Evolutionary conservation across 2,113 vertebrate species (phyloP).

Genomic region (Tupaia chinensis): DNA sequence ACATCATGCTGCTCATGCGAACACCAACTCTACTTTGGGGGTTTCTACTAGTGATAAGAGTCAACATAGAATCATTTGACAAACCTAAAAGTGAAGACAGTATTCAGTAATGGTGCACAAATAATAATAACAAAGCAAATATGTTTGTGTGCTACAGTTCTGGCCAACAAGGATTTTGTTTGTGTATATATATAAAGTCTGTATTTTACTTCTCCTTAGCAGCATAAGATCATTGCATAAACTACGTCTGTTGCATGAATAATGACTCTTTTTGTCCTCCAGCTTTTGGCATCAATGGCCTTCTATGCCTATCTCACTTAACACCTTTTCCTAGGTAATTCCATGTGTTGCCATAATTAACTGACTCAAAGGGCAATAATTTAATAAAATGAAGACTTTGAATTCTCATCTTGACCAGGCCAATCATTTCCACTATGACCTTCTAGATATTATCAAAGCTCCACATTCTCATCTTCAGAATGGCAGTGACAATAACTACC

Average conservation of each 20-base stretch:
- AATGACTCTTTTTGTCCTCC: slow-evolving; percentile 25
- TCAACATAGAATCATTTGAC: not conserved
- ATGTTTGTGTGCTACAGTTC: too few species aligned
- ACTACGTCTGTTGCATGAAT: not conserved
- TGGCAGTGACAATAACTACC: not conserved
- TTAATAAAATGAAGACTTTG: not conserved
- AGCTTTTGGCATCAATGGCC: not conserved
- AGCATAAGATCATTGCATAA: not conserved
- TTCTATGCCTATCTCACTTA: slow-evolving; percentile 19
- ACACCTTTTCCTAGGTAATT: not conserved
- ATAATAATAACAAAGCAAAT: not conserved
- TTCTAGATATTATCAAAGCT: not conserved
- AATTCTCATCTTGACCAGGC: not conserved
- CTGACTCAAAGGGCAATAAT: slow-evolving; percentile 42
- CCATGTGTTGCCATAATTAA: slow-evolving; percentile 64
- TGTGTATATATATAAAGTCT: not conserved
- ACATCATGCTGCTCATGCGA: not conserved
- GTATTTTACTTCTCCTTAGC: not conserved
- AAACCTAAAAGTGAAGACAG: slow-evolving; percentile 8
- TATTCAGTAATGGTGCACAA: not conserved
- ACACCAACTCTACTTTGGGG: not conserved
- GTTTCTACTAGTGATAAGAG: not conserved
- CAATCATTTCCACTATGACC: slow-evolving; percentile 27
- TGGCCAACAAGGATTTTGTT: too few species aligned
- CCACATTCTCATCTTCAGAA: slow-evolving; percentile 1